Percentiles rank a stretch among this genome's conserved stretches.
Conservation (phyloP, 2,797 vertebrate genomes). For the Cetoscarus ocellatus region DNA sequence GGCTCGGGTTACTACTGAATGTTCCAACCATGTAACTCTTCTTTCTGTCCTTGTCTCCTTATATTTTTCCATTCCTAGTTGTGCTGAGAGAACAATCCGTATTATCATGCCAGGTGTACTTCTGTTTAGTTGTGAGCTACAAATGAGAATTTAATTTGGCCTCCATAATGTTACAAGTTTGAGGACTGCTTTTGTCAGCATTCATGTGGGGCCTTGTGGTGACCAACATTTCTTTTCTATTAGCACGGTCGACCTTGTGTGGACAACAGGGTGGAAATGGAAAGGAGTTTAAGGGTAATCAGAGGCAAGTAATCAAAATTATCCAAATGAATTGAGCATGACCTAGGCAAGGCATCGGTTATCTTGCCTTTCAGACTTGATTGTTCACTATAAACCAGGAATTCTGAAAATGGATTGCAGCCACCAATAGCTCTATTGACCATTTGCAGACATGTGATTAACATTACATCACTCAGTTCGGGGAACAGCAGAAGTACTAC, state of each 20-base stretch:
- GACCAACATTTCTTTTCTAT: not conserved
- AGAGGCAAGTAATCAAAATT: not conserved
- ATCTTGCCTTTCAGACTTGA: not conserved
- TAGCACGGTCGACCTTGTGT: not conserved
- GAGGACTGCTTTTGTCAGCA: not conserved
- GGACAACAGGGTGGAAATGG: not conserved
- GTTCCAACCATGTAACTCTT: conserved; percentile 3
- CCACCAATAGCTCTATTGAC: no score
- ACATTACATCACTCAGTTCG: no score
- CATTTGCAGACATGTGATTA: no score
- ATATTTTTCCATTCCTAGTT: not conserved
- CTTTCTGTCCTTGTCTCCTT: not conserved
- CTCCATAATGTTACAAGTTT: not conserved
- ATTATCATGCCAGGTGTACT: not conserved
- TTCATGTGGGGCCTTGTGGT: not conserved
- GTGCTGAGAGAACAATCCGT: no score
- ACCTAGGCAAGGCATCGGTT: not conserved
- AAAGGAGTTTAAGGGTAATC: not conserved
- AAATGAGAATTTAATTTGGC: not conserved
- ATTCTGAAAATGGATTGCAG: no score
- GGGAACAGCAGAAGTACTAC: no score
- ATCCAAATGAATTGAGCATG: not conserved
- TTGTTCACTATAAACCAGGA: not conserved
- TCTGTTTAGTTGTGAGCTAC: not conserved
- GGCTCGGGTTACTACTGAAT: conserved; percentile 26